Conservation (phyloP, 1,140 invertebrate species). For the Hyphantria cunea region DNA sequence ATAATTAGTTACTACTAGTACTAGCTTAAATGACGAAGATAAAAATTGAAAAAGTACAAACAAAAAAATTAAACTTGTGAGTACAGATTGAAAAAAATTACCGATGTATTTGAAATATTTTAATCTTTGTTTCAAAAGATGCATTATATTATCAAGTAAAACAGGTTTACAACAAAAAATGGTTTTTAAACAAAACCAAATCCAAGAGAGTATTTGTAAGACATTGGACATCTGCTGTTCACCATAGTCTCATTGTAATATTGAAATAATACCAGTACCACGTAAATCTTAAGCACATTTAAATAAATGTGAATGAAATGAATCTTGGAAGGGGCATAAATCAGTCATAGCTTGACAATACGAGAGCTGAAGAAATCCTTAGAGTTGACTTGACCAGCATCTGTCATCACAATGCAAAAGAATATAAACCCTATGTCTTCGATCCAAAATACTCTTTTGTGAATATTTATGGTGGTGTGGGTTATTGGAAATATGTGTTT, state of each 20-base stretch:
- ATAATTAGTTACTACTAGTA: no score
- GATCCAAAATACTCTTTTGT: background rate
- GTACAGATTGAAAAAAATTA: no score
- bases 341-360: conserved; percentile 30
- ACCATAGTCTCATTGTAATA: conserved; percentile 28
- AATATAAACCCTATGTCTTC: conserved; percentile 6
- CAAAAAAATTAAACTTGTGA: no score
- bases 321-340: conserved; percentile 25
- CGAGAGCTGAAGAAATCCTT: conserved; percentile 23
- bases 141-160: no score
- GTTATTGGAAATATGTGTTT: no score
- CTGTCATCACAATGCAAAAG: conserved; percentile 9
- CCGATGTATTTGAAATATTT: no score
- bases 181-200: no score
- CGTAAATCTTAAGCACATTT: conserved; percentile 27
- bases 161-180: no score
- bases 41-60: no score
- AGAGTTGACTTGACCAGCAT: conserved; percentile 24
- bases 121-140: no score
- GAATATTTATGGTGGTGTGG: background rate
- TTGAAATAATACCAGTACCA: conserved; percentile 25
- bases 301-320: conserved; percentile 33
- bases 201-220: no score
- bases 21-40: no score
- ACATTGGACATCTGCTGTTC: background rate